Evolutionary conservation across 2,797 vertebrate genomes (phyloP).

Genomic region (Dromococcyx pavoninus): DNA sequence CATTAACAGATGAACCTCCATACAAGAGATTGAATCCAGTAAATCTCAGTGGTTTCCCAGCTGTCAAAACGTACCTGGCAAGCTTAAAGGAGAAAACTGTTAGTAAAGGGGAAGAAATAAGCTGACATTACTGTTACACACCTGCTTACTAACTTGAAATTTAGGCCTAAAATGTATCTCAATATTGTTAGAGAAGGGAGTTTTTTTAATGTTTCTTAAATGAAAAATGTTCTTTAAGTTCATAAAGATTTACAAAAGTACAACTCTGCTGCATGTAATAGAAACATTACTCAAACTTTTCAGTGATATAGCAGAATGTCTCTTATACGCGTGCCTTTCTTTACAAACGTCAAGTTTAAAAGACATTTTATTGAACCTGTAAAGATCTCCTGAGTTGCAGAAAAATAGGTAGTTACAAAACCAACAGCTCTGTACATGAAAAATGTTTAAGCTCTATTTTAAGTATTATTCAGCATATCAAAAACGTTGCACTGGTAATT

Average conservation of each 20-base stretch:
- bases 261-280: neutral
- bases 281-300: neutral
- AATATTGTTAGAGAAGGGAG: neutral
- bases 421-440: conserved; percentile 27
- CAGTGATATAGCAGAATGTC: neutral
- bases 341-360: neutral
- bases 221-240: neutral
- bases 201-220: neutral
- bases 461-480: conserved; percentile 80
- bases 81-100: neutral
- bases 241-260: neutral
- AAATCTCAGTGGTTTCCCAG: neutral
- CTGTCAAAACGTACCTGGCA: neutral
- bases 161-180: neutral
- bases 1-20: neutral
- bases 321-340: neutral
- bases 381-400: neutral
- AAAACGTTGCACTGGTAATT: conserved; percentile 83
- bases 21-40: neutral
- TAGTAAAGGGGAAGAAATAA: neutral
- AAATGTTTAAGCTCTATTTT: conserved; percentile 85
- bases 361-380: neutral
- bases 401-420: conserved; percentile 37
- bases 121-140: neutral
- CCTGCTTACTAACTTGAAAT: neutral